phyloP scores from a whole-genome alignment of 2,113 vertebrate species.

The Spheniscus mendiculus region DNA sequence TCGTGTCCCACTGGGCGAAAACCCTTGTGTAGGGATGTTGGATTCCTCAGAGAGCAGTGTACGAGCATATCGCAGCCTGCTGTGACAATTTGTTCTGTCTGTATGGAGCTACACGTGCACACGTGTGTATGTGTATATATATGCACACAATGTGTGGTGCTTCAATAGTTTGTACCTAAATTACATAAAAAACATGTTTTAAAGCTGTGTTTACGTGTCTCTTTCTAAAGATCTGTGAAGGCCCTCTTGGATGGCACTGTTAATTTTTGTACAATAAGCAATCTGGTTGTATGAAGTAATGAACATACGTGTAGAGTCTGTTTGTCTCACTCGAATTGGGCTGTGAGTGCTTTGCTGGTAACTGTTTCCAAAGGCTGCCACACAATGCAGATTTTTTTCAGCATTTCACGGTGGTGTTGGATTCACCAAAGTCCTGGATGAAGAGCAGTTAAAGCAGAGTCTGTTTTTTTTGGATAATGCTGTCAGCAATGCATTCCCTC shows the following conservation, averaged over 20 bases:
- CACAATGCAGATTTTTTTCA: neutral
- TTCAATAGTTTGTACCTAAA: constrained; percentile 7
- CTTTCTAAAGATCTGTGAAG: constrained; percentile 21
- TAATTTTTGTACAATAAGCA: neutral
- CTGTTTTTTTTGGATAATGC: neutral
- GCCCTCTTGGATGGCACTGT: neutral
- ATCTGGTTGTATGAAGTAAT: constrained; percentile 35
- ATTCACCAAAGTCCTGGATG: neutral
- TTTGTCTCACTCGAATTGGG: neutral
- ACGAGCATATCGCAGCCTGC: neutral
- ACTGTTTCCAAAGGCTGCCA: neutral
- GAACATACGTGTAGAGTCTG: neutral
- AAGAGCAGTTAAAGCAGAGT: neutral
- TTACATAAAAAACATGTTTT: neutral
- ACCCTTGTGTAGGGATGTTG: neutral
- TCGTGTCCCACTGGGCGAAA: rapidly evolving
- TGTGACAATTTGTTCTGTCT: rapidly evolving
- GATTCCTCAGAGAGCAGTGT: neutral
- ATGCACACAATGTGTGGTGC: neutral
- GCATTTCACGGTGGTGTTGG: neutral
- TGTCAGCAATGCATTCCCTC: neutral
- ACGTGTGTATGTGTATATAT: rapidly evolving
- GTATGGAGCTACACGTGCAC: neutral
- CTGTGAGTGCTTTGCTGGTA: neutral
- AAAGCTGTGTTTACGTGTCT: neutral